Conservation (phyloP, 2,113 vertebrate genomes). For the Nothobranchius kuhntae region DNA sequence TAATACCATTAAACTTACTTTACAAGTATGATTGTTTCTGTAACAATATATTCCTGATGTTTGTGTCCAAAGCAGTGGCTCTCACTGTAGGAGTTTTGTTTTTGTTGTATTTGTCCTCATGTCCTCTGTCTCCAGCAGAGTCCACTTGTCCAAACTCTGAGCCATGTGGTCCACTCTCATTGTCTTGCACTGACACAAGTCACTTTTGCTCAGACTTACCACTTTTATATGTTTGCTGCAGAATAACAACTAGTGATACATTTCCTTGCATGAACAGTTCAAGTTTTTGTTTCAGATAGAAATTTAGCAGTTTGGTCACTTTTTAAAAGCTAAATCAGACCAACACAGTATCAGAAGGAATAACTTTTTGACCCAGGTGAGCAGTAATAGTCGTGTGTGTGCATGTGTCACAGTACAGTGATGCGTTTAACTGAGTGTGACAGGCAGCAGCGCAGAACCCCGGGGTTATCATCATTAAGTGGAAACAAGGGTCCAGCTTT, state of each 20-base stretch:
- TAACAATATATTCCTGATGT: too few species aligned
- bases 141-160: conserved; percentile 54
- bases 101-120: too few species aligned
- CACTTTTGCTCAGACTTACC: conserved; percentile 23
- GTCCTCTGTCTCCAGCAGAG: conserved; percentile 43
- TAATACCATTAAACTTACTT: too few species aligned
- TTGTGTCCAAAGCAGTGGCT: too few species aligned
- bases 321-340: conserved; percentile 8
- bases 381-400: conserved; percentile 14
- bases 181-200: conserved; percentile 37
- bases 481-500: conserved; percentile 54
- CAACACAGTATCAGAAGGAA: neutral
- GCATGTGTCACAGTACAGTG: conserved; percentile 25
- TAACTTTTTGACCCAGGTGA: conserved; percentile 23
- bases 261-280: neutral
- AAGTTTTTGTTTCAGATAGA: too few species aligned
- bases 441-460: conserved; percentile 59
- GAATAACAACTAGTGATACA: neutral
- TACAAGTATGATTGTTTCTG: too few species aligned
- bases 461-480: conserved; percentile 55
- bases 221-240: conserved; percentile 20
- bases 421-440: conserved; percentile 62
- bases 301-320: neutral
- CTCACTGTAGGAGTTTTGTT: too few species aligned
- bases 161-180: conserved; percentile 5